Evolutionary conservation across 2,797 vertebrate genomes (phyloP).

Genomic region (Vultur gryphus): DNA sequence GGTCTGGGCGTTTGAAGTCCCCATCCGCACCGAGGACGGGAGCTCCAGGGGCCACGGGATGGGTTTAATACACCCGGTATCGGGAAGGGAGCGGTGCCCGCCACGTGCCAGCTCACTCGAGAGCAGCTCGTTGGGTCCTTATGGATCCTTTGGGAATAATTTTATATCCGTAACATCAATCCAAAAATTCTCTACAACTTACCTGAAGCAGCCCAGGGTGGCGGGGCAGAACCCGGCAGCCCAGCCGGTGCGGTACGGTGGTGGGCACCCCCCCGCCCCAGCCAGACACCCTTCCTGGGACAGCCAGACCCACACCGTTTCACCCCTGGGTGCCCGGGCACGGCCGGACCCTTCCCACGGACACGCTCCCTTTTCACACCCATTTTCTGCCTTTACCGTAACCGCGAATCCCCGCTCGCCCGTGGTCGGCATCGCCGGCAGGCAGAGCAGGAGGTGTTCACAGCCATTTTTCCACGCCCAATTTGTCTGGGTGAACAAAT

Average conservation of each 20-base stretch:
- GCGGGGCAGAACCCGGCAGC: fast-evolving
- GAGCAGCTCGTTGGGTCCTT: fast-evolving
- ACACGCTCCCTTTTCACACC: fast-evolving
- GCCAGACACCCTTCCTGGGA: fast-evolving
- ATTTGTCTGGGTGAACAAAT: fast-evolving
- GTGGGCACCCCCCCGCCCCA: not conserved
- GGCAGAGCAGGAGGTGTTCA: not conserved
- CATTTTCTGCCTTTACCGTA: fast-evolving
- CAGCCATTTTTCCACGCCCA: fast-evolving
- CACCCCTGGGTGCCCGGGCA: fast-evolving
- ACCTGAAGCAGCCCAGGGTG: not conserved
- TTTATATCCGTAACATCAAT: fast-evolving
- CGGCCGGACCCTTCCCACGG: fast-evolving
- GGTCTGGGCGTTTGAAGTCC: not conserved
- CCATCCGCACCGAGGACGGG: fast-evolving
- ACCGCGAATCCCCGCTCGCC: fast-evolving
- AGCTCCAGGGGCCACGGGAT: fast-evolving
- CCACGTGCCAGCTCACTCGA: fast-evolving
- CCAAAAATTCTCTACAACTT: fast-evolving
- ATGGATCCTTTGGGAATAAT: fast-evolving
- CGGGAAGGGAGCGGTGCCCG: fast-evolving
- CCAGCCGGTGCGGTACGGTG: fast-evolving
- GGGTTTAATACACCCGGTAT: fast-evolving
- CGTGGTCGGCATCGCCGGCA: fast-evolving
- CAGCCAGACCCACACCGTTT: fast-evolving